These are phyloP conservation scores for Parnassius mnemosyne DNA, from an alignment of 2,888 invertebrate genomes.

Conservation along the genomic window DNA sequence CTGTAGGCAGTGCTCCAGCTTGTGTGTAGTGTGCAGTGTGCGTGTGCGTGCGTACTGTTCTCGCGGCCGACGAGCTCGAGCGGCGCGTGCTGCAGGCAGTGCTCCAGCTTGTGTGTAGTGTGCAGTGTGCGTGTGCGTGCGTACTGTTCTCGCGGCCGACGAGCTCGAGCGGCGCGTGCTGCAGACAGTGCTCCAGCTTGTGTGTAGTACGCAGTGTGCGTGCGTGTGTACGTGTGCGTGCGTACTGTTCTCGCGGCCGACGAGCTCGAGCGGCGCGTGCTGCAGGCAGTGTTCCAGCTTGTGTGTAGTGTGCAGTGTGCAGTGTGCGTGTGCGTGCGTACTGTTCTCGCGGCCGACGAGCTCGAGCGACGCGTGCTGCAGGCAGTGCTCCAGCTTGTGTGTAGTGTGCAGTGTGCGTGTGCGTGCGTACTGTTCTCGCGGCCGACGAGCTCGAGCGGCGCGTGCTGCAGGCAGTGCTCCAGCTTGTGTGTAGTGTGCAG, in stretches of 20 bases:
- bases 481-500: conserved; percentile 76
- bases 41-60: conserved; percentile 46
- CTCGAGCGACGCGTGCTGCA: conserved; percentile 74
- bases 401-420: too few species aligned
- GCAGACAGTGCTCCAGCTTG: too few species aligned
- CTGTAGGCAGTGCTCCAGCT: conserved; percentile 53
- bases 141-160: too few species aligned
- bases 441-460: conserved; percentile 63
- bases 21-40: too few species aligned
- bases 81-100: conserved; percentile 79
- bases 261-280: too few species aligned
- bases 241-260: too few species aligned
- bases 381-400: conserved; percentile 90
- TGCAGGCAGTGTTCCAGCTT: too few species aligned
- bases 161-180: too few species aligned
- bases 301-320: too few species aligned
- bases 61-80: conserved; percentile 61
- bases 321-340: conserved; percentile 36
- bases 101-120: conserved; percentile 87
- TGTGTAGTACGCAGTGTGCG: too few species aligned
- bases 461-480: conserved; percentile 83
- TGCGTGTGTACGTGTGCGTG: too few species aligned
- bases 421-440: conserved; percentile 55
- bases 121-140: too few species aligned
- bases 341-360: conserved; percentile 62